Percentiles rank a stretch among this genome's conserved stretches.
Evolutionary conservation across 2,797 vertebrate genomes (phyloP).

Genomic region (Pempheris klunzingeri): DNA sequence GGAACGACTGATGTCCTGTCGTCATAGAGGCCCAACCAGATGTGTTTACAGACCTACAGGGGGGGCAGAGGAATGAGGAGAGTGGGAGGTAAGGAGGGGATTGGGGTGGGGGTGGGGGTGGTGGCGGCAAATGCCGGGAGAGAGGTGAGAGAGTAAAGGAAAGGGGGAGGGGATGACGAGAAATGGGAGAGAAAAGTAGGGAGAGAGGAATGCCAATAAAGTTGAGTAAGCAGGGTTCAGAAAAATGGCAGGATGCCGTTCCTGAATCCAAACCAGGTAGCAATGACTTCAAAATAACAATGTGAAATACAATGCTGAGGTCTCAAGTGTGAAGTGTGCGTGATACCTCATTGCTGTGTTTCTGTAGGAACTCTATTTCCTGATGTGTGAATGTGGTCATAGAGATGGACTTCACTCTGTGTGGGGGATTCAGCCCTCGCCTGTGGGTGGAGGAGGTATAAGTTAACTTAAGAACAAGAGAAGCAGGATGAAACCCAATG

Average conservation of each 20-base stretch:
- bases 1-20: conserved; percentile 98
- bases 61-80: conserved; percentile 64
- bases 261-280: conserved; percentile 36
- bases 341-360: conserved; percentile 96
- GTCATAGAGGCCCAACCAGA: conserved; percentile 99
- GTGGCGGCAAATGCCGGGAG: conserved; percentile 49
- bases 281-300: conserved; percentile 13
- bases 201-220: conserved; percentile 76
- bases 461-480: conserved; percentile 61
- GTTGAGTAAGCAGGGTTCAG: conserved; percentile 46
- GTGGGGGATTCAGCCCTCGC: conserved; percentile 96
- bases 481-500: conserved; percentile 34
- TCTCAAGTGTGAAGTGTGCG: background rate
- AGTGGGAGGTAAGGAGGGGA: conserved; percentile 52
- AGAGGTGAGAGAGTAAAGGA: conserved; percentile 68
- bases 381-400: conserved; percentile 99
- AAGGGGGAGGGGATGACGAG: conserved; percentile 55
- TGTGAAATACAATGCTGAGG: background rate
- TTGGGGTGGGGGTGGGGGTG: conserved; percentile 48
- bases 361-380: conserved; percentile 98
- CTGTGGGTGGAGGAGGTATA: conserved; percentile 79
- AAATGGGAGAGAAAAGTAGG: conserved; percentile 33
- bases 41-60: conserved; percentile 97
- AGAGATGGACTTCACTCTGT: conserved; percentile 99
- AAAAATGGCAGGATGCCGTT: conserved; percentile 40